Conservation (phyloP, 2,888 invertebrate species). For the Euzophera pinguis region DNA sequence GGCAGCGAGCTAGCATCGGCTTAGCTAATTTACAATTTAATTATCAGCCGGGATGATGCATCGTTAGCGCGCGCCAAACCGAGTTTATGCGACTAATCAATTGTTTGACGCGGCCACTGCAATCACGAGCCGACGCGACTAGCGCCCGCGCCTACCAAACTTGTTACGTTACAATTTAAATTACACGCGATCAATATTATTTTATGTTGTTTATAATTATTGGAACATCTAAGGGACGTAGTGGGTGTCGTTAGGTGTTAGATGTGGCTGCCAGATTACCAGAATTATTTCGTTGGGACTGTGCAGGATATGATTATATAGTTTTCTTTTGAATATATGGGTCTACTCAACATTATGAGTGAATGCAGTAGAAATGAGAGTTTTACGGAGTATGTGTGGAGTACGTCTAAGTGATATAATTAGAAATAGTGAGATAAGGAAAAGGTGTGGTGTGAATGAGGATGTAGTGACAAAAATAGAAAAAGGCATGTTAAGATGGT, state of each 20-base stretch:
- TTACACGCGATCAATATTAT: not conserved
- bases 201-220: not conserved
- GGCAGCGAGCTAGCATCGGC: slow-evolving; percentile 64
- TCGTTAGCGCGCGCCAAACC: slow-evolving; percentile 78
- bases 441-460: too few species aligned
- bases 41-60: slow-evolving; percentile 77
- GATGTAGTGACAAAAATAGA: too few species aligned
- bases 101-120: slow-evolving; percentile 74
- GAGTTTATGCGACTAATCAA: slow-evolving; percentile 80
- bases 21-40: slow-evolving; percentile 79
- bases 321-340: too few species aligned
- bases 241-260: not conserved
- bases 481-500: too few species aligned
- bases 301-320: too few species aligned
- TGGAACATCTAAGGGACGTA: not conserved
- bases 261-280: too few species aligned
- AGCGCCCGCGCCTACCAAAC: not conserved
- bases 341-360: too few species aligned
- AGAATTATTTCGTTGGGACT: too few species aligned
- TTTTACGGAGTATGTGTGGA: too few species aligned
- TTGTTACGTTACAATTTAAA: slow-evolving; percentile 24
- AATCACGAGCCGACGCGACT: slow-evolving; percentile 9
- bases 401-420: too few species aligned
- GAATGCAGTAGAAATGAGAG: too few species aligned
- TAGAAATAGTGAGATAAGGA: too few species aligned